A percentile compares a stretch with the other conserved stretches of the same genome.
phyloP scores from a whole-genome alignment of 2,113 vertebrate species.

The Bubo blakistoni region DNA sequence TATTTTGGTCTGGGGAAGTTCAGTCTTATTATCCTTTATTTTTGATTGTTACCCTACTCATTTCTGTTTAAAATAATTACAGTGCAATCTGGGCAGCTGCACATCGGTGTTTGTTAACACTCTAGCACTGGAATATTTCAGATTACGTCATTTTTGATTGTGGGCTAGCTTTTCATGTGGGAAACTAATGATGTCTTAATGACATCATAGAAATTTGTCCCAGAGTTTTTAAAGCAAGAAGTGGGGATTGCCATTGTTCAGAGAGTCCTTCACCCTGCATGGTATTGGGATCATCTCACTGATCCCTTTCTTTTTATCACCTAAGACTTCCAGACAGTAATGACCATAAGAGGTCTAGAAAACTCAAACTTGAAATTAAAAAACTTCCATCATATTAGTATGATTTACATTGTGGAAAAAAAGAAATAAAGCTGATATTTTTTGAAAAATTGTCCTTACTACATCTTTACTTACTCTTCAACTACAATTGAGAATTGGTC shows the following conservation, averaged over 20 bases:
- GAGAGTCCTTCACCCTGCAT: not conserved
- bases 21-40: not conserved
- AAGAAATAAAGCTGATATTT: not conserved
- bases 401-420: fast-evolving
- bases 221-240: not conserved
- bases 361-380: not conserved
- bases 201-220: not conserved
- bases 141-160: not conserved
- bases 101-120: not conserved
- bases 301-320: not conserved
- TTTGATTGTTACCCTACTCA: not conserved
- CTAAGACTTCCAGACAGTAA: not conserved
- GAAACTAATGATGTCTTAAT: not conserved
- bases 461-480: not conserved
- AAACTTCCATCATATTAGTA: not conserved
- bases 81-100: not conserved
- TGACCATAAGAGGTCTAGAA: not conserved
- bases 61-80: not conserved
- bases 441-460: not conserved
- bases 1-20: not conserved
- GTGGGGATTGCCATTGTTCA: fast-evolving
- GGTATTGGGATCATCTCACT: not conserved
- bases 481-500: not conserved
- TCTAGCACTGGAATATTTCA: not conserved
- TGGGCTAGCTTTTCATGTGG: not conserved